Evolutionary conservation across 2,888 invertebrate species (phyloP), one percentile per base, ranked within the genome.

Genomic region (Hololepta plana): DNA sequence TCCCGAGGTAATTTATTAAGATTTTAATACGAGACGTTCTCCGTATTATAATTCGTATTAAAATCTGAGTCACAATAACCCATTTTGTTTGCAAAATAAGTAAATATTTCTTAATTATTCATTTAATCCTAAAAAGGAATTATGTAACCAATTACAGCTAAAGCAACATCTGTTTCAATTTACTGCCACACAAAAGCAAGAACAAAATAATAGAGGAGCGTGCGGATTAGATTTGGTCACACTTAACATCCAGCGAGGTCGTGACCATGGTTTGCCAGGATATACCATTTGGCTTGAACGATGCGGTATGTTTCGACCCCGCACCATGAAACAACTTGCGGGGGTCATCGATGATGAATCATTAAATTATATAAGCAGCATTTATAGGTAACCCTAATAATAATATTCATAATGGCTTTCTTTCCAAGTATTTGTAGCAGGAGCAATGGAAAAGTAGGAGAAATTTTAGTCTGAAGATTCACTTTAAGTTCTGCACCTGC

Each of bases 201-300:
- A 25, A 12, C 26, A 24, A 15, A 41, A 37, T 14, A 36, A 30
- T 14, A 31, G 31, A 1, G 50, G 59, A 1, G 56, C 67, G 1
- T 76, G 73, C 38, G 85, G 85, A 1, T 57, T 87, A 29, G 88
- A 90, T 59, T 57, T 88, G 42, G 81, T 85, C 1, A 77, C 87
- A 0, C 58, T 87, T 33, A 85, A 88, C 53, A 81, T 90, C 41
- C 87, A 90, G 52, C 65, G 87, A 16, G 87, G 87, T 0, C 56
- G 88, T 2, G 88, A 90, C 58, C 87, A 88, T 49, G 88, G 87
- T 0, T 56, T 90, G 29, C 76, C 81, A 0, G 56, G 74, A 1
- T 90, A 88, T 52, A 65, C 70, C 0, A 61, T 61, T 15, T 88
- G 80, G 73, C 58, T 87, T 24, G 60, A 71, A 29, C 66, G 72